Evolutionary conservation across 2,888 invertebrate species (phyloP).

Genomic region (Drosophila melanosoma): DNA sequence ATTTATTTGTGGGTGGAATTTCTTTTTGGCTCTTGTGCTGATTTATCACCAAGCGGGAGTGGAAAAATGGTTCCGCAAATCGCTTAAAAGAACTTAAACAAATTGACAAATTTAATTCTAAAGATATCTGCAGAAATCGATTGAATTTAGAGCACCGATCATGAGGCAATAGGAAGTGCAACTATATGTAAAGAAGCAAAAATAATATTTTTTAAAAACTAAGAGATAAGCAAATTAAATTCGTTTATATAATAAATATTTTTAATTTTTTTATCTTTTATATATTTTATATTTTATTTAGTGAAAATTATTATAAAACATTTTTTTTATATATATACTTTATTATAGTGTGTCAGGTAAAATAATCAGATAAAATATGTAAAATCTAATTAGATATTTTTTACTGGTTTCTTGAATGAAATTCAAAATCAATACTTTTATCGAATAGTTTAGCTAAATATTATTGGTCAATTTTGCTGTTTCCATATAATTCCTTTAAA

Average conservation of each 20-base stretch:
- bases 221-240: neutral
- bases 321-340: no score
- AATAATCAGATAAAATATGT: neutral
- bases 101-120: neutral
- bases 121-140: neutral
- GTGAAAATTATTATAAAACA: neutral
- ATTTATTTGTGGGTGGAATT: conserved; percentile 13
- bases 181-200: neutral
- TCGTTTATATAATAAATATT: neutral
- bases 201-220: neutral
- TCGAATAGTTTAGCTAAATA: neutral
- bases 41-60: conserved; percentile 25
- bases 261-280: neutral
- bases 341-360: neutral
- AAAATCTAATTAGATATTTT: neutral
- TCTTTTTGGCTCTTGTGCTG: conserved; percentile 10
- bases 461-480: neutral
- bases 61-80: conserved; percentile 9
- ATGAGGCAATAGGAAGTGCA: neutral
- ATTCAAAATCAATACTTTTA: neutral
- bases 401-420: no score
- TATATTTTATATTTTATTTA: neutral
- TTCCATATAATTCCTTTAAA: neutral
- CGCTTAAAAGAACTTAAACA: neutral
- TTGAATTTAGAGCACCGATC: neutral